Percentiles rank a stretch among this genome's conserved stretches.
These are phyloP conservation scores for Scaptomyza tumidula DNA, from an alignment of 2,888 invertebrate species.

Conservation along the genomic window DNA sequence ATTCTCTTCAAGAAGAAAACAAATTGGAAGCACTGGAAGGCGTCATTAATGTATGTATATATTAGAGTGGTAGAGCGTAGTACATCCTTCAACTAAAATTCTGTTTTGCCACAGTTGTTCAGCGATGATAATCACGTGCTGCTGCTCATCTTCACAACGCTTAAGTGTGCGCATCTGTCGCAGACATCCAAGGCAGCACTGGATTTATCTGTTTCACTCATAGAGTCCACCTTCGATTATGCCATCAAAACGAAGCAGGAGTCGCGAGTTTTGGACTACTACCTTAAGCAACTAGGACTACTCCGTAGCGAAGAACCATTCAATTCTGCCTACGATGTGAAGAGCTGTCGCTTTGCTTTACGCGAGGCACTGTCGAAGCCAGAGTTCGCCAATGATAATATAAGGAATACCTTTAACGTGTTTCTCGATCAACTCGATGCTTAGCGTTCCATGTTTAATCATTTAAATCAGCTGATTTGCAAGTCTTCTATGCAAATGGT, in stretches of 20 bases:
- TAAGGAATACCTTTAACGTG: conserved; percentile 80
- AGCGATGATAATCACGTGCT: conserved; percentile 81
- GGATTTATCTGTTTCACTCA: conserved; percentile 78
- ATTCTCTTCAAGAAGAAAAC: conserved; percentile 75
- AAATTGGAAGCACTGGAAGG: conserved; percentile 79
- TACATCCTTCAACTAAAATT: background rate
- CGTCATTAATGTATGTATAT: conserved; percentile 77
- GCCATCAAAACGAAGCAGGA: conserved; percentile 82
- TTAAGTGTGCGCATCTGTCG: conserved; percentile 83
- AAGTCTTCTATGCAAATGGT: background rate
- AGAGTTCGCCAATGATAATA: conserved; percentile 77
- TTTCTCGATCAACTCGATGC: conserved; percentile 79
- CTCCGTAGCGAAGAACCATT: conserved; percentile 83
- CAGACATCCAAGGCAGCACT: conserved; percentile 80
- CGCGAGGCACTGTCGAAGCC: conserved; percentile 76
- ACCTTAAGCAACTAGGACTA: conserved; percentile 82
- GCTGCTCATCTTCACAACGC: conserved; percentile 82
- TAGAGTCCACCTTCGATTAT: conserved; percentile 81
- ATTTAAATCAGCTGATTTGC: background rate
- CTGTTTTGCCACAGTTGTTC: conserved; percentile 70
- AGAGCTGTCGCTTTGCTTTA: conserved; percentile 82
- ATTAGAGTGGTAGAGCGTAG: fast-evolving
- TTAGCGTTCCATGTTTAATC: conserved; percentile 31
- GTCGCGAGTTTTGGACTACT: conserved; percentile 82
- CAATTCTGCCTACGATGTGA: conserved; percentile 77